Conservation (phyloP, 2,797 vertebrate genomes). For the Aphelocoma californica region DNA sequence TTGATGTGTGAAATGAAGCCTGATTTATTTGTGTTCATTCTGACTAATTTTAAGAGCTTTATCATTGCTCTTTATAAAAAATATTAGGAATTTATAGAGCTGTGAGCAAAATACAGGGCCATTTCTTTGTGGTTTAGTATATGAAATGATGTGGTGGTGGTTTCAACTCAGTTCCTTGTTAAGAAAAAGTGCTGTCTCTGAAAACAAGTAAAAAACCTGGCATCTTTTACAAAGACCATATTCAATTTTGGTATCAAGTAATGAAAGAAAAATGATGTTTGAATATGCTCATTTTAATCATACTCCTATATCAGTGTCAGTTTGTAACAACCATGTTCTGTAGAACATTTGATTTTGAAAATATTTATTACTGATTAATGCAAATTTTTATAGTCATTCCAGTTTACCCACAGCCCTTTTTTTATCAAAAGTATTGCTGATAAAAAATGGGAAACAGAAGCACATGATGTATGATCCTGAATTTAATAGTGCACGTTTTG, state of each 20-base stretch:
- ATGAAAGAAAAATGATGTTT: neutral
- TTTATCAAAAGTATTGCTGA: neutral
- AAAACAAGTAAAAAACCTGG: neutral
- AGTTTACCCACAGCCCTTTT: neutral
- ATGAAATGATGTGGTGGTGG: neutral
- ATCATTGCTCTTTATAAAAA: neutral
- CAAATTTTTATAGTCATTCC: neutral
- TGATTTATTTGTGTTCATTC: neutral
- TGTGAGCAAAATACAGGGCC: neutral
- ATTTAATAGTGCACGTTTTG: neutral
- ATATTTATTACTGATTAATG: neutral
- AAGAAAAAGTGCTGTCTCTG: neutral
- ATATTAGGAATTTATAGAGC: neutral
- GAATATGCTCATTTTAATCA: neutral
- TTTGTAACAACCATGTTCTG: neutral
- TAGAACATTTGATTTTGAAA: neutral
- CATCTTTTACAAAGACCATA: neutral
- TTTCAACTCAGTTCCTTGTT: neutral
- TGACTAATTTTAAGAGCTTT: neutral
- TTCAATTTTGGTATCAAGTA: neutral
- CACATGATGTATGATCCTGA: neutral
- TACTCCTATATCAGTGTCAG: neutral
- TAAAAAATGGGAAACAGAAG: neutral
- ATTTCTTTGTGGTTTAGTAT: neutral
- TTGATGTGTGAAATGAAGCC: neutral